Base-by-base conservation (phyloP, 1,140 invertebrate genomes). In the Diorhabda elongata region DNA sequence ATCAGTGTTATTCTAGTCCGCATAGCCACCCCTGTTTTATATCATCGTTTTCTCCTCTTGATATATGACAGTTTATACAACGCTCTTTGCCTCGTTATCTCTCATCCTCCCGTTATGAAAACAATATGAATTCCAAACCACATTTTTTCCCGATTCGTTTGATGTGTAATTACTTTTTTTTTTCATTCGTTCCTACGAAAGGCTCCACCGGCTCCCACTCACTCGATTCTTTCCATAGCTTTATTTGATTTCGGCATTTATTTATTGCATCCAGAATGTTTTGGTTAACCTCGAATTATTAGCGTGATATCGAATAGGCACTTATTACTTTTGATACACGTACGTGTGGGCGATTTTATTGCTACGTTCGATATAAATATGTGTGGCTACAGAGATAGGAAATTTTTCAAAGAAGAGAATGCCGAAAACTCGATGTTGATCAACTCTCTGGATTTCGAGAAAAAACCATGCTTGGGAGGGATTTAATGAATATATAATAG, bases 91-190 rank as follows among this genome's bases (percentile, higher is more conserved):
- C 73, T 70, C 71, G 73, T 72, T 69, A 71, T 73, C 73, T 75
- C 74, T 74, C 47, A 52, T 52, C 6, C 47, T 77, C 77, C 74
- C 73, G 77, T 76, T 78, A 78, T 78, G 78, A 79, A 79, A 79
- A 79, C 78, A 79, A 79, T 79, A 79, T 79, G 78, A 79, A 79
- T 79, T 79, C 78, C 76, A 62, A 68, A 78, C 76, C 78, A 74
- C 78, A 79, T 79, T 79, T 79, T 79, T 79, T 74, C 74, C 58
- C 75, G 66, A 76, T 74, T 71, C 71, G 76, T 79, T 78, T 78
- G 76, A 78, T 79, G 77, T 78, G 77, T 79, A 79, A 79, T 79
- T 79, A 78, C 76, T 76, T 79, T 79, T 26, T n/a, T 26, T 26
- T 78, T 79, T 77, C 75, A 75, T 52, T n/a, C 47, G 47, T 52